These are phyloP conservation scores for Entomyzon cyanotis DNA, from an alignment of 2,113 vertebrate genomes.

Conservation along the genomic window DNA sequence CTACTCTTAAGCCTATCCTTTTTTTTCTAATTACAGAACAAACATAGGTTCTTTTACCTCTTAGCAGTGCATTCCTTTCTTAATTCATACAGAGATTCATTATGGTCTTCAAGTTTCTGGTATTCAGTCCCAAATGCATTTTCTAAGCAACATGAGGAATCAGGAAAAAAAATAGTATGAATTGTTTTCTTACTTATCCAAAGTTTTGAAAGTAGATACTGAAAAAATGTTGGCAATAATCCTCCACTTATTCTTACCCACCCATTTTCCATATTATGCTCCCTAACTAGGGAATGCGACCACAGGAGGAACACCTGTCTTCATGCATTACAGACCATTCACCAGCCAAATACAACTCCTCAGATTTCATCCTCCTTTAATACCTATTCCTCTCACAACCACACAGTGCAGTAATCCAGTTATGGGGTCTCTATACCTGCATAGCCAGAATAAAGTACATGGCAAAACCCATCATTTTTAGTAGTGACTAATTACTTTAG, in stretches of 20 bases:
- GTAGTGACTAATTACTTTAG: not conserved
- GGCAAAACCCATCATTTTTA: not conserved
- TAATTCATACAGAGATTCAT: constrained; percentile 83
- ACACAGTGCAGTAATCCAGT: not conserved
- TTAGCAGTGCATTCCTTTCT: constrained; percentile 95
- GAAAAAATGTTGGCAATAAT: not conserved
- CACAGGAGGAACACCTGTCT: not conserved
- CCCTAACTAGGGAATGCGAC: not conserved
- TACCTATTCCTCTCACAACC: too few relatives aligned
- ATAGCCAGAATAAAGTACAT: not conserved
- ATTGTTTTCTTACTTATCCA: not conserved
- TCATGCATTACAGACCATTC: not conserved
- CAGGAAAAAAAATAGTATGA: not conserved
- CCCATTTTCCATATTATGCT: not conserved
- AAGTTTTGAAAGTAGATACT: not conserved
- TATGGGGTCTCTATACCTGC: not conserved
- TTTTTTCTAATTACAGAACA: not conserved
- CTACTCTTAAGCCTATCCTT: not conserved
- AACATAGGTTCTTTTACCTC: constrained; percentile 78
- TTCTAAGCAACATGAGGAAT: constrained; percentile 70
- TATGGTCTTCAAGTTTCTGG: constrained; percentile 84
- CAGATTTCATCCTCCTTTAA: not conserved
- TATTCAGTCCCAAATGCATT: constrained; percentile 82
- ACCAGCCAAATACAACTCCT: not conserved
- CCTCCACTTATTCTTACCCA: not conserved